Conservation (phyloP, 2,888 invertebrate genomes). For the Sesia bembeciformis region DNA sequence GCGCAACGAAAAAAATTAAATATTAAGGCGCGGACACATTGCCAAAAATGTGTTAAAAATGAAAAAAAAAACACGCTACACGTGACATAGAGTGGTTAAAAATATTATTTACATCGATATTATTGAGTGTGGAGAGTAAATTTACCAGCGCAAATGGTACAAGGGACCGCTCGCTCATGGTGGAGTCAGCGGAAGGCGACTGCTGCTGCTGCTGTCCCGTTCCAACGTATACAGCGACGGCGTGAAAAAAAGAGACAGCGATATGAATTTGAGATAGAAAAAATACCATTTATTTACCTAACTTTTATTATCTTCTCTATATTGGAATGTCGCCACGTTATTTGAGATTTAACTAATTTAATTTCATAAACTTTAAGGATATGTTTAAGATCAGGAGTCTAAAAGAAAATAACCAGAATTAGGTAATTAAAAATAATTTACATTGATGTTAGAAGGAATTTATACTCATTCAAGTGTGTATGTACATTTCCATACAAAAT, state of each 20-base stretch:
- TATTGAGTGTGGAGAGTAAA: constrained; percentile 60
- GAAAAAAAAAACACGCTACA: constrained; percentile 7
- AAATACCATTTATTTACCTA: no score
- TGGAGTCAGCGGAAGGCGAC: constrained; percentile 69
- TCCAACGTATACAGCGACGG: constrained; percentile 22
- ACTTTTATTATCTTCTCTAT: no score
- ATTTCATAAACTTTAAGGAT: no score
- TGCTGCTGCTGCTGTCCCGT: constrained; percentile 63
- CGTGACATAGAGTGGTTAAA: constrained; percentile 18
- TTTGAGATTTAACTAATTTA: no score
- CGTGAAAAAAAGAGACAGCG: constrained; percentile 47
- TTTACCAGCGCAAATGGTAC: constrained; percentile 72
- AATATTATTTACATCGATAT: constrained; percentile 61
- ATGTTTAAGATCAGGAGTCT: no score
- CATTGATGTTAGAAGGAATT: no score
- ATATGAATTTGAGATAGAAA: constrained; percentile 9
- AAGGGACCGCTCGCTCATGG: constrained; percentile 69
- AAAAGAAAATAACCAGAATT: no score
- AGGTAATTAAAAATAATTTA: no score
- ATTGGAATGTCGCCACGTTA: no score
- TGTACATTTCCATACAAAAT: no score
- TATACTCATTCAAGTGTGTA: no score
- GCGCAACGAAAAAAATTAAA: background rate
- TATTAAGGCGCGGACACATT: background rate
- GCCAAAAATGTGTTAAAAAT: constrained; percentile 9